Base-by-base conservation (phyloP, 2,797 vertebrate species). In the Lindbergichthys nudifrons region DNA sequence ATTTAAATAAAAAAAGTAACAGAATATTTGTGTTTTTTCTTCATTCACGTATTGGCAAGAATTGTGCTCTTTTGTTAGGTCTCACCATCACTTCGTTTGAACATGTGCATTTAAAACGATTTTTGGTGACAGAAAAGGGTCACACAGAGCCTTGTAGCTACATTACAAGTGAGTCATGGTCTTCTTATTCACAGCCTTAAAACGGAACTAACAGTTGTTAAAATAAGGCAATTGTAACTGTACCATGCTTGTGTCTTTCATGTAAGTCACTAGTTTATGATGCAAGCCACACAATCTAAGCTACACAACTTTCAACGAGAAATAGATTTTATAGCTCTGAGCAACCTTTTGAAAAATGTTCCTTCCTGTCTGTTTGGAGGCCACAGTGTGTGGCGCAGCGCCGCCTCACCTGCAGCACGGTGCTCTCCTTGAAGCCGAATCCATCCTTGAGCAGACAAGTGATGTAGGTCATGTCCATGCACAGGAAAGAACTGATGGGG, bases 381-480 rank as follows among this genome's bases (percentile, higher is more conserved):
- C 60, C 10, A 9, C 10, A 30, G 21, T 19, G 26, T 32, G 46
- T 9, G 62, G 47, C 21, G 10, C 39, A 12, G 53, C 3, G 16
- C n/a, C 8, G 8, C 32, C 32, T 92, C 80, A 98, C 97, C 96
- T 97, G 93, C 85, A 99, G 88, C 52, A 94, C 45, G 0, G 96
- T 95, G 82, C 77, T 89, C 39, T 97, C 96, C 81, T 94, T 94
- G 90, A 99, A 99, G 84, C 98, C 97, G 74, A 99, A 98, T 4
- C 97, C 98, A 42, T 99, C 97, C 85, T 94, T 97, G 72, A 99
- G 90, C 83, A 99, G 94, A 88, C 95, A 96, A 23, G 96, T 94
- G 93, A 99, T 98, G 87, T 98, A 99, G 64, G 96, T 94, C 84
- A 99, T 94, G 88, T 99, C 98, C 98, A 99, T 96, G 75, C 98